These are phyloP conservation scores for Cephonodes hylas DNA, from an alignment of 2,888 invertebrate species.

Conservation along the genomic window DNA sequence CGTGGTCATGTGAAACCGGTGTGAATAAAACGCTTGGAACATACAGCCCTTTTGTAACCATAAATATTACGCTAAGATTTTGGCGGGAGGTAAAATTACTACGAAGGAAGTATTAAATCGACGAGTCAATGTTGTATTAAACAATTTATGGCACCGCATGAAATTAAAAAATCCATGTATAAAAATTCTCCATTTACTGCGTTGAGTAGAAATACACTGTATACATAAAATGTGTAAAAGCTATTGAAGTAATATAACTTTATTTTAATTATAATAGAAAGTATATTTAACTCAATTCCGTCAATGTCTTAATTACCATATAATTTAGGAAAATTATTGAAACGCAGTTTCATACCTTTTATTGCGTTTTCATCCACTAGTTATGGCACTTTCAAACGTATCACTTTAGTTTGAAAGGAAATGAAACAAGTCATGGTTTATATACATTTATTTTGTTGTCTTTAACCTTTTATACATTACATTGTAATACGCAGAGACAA, in stretches of 20 bases:
- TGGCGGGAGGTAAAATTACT: conserved; percentile 6
- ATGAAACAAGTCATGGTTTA: neutral
- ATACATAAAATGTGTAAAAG: no score
- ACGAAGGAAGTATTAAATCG: no score
- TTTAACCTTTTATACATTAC: conserved; percentile 5
- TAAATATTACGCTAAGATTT: conserved; percentile 21
- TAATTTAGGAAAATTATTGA: no score
- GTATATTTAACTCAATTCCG: no score
- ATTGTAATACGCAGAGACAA: neutral
- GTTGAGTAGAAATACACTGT: no score
- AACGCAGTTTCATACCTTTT: neutral
- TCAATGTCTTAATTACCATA: no score
- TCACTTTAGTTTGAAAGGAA: neutral
- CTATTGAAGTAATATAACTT: no score
- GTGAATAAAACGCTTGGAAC: neutral
- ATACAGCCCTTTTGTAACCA: neutral
- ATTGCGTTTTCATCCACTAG: neutral
- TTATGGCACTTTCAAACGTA: neutral
- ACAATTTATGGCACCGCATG: no score
- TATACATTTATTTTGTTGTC: conserved; percentile 10
- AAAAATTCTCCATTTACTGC: no score
- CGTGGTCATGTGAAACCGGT: neutral
- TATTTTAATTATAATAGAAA: no score
- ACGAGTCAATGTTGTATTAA: no score
- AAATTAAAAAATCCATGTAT: no score